Conservation (phyloP, 2,113 vertebrate genomes). For the Pygoscelis adeliae region DNA sequence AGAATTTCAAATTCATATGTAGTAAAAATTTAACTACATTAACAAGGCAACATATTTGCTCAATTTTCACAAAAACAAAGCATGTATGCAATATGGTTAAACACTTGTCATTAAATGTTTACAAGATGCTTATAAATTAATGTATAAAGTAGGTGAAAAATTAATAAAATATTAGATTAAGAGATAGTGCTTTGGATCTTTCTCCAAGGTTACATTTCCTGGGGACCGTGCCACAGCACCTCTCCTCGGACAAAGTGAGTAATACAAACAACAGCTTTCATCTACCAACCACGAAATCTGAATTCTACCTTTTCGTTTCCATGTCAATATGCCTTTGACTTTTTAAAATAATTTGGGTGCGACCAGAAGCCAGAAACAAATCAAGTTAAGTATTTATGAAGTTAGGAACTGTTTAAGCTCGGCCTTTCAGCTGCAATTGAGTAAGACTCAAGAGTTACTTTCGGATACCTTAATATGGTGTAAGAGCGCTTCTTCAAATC, state of each 20-base stretch:
- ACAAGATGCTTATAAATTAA: background rate
- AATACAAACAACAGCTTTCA: background rate
- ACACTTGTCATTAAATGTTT: background rate
- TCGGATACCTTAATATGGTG: background rate
- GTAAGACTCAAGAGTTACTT: background rate
- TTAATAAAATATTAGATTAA: background rate
- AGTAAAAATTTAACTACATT: background rate
- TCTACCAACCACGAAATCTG: background rate
- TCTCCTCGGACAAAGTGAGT: background rate
- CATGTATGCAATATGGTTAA: background rate
- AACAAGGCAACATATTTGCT: background rate
- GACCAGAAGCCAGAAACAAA: background rate
- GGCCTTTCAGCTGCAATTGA: background rate
- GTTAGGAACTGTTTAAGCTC: background rate
- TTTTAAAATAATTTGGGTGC: background rate
- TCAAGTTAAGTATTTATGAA: background rate
- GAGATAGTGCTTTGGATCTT: background rate
- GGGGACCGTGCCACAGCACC: accelerated
- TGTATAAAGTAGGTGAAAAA: background rate
- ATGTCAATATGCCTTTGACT: background rate
- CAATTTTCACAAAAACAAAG: background rate
- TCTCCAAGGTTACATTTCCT: background rate
- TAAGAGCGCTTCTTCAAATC: background rate
- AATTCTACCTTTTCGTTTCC: background rate
- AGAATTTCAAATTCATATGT: background rate